Evolutionary conservation across 2,888 invertebrate genomes (phyloP), one percentile per base, ranked within the genome.

Genomic region (Timandra comae): DNA sequence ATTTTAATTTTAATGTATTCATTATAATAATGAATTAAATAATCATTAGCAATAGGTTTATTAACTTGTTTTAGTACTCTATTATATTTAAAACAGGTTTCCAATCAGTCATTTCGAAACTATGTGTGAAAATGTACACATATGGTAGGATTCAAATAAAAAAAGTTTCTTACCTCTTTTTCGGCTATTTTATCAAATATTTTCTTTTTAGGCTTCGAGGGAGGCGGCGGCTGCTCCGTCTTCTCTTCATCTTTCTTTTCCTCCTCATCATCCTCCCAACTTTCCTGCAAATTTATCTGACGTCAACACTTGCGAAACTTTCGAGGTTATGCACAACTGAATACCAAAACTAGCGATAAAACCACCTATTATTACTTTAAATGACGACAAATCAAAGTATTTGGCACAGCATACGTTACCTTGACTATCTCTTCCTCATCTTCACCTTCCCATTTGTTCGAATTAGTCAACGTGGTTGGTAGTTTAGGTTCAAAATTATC

Each of bases 261-360:
- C 58, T 95, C 95, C 63, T 94, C 93, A 25, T 93, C 95, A 80
- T 96, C 96, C 71, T 97, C 97, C 97, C 97, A 97, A 74, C 93
- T 95, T 64, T 97, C 97, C 96, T 97, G 76, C 51, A 73, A 75
- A 55, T 56, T 38, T 60, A 55, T 34, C 50, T 63, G 65, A 78
- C 71, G 69, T 77, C 80, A 82, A 80, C 82, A 81, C 81, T 67
- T 43, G 67, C 71, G 66, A 41, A 16, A 41, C 48, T 58, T 50
- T 73, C n/a, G 71, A 84, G 82, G 84, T 84, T 82, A 85, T 62
- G 59, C 60, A 40, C 41, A 32, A 30, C 49, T 9, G 54, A 47
- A 39, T 37, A 41, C 36, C 22, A 42, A 41, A 49, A 52, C 26
- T 39, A 38, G 32, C 45, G 33, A 34, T n/a, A 35, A 25, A 32